These are phyloP conservation scores for Pseudochromis fuscus DNA, from an alignment of 2,797 vertebrate species.

Conservation along the genomic window DNA sequence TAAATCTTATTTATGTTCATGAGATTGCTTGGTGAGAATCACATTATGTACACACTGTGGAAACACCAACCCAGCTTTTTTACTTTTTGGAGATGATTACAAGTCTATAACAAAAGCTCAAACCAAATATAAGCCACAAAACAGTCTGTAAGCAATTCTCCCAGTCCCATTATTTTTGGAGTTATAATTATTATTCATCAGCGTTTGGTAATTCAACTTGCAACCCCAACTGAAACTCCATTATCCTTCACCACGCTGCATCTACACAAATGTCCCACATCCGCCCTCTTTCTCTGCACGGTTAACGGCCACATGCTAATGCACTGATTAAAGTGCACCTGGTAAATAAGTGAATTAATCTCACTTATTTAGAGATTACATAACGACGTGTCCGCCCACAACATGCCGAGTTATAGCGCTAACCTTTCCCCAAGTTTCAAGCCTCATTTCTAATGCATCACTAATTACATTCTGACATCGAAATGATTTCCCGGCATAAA, in stretches of 20 bases:
- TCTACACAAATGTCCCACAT: neutral
- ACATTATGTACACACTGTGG: slow-evolving; percentile 44
- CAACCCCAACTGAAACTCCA: slow-evolving; percentile 9
- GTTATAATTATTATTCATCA: slow-evolving; percentile 12
- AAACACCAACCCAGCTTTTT: slow-evolving; percentile 29
- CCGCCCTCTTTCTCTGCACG: neutral
- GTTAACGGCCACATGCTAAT: slow-evolving; percentile 51
- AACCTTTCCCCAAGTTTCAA: slow-evolving; percentile 62
- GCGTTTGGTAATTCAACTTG: slow-evolving; percentile 8
- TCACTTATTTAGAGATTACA: slow-evolving; percentile 61
- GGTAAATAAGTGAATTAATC: slow-evolving; percentile 66
- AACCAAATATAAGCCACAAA: slow-evolving; percentile 35
- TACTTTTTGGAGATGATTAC: slow-evolving; percentile 46
- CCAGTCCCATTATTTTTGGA: slow-evolving; percentile 2
- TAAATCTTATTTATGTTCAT: slow-evolving; percentile 40
- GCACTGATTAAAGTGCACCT: slow-evolving; percentile 64
- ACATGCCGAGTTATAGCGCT: slow-evolving; percentile 53
- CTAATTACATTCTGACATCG: slow-evolving; percentile 39
- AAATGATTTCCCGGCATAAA: slow-evolving; percentile 38
- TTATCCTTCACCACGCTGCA: too few species aligned
- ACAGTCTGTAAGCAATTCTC: slow-evolving; percentile 17
- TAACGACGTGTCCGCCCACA: slow-evolving; percentile 57
- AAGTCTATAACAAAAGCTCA: slow-evolving; percentile 34
- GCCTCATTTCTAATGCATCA: slow-evolving; percentile 19
- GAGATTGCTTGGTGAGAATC: slow-evolving; percentile 44